Evolutionary conservation across 2,797 vertebrate genomes (phyloP).

Genomic region (Epinephelus awoara): DNA sequence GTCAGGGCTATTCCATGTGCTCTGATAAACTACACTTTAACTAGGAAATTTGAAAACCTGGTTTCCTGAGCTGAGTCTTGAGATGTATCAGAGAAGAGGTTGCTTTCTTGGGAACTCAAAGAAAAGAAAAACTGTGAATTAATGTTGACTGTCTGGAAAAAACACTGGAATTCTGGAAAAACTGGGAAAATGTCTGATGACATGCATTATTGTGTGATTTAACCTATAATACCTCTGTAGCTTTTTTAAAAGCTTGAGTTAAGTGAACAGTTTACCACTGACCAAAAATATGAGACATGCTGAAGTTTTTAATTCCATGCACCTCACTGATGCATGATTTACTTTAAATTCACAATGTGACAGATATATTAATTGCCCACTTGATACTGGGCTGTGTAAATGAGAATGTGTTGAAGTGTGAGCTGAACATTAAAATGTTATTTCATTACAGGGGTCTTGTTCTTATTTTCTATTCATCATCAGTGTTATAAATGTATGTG

Average conservation of each 20-base stretch:
- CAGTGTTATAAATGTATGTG: not conserved
- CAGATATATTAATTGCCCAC: not conserved
- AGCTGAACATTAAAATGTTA: conserved; percentile 48
- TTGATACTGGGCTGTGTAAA: not conserved
- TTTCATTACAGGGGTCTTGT: not conserved
- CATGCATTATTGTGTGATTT: not conserved
- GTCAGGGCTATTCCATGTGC: conserved; percentile 84
- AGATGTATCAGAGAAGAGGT: conserved; percentile 12
- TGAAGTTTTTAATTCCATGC: not conserved
- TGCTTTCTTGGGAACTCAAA: conserved; percentile 9
- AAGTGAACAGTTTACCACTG: not conserved
- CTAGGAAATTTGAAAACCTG: conserved; percentile 78
- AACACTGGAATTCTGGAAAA: conserved; percentile 1
- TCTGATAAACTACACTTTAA: conserved; percentile 84
- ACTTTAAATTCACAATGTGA: conserved; percentile 18
- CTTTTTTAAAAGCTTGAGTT: conserved; percentile 6
- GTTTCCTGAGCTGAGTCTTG: conserved; percentile 70
- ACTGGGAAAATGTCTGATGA: not conserved
- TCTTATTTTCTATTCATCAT: not conserved
- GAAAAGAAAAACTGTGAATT: conserved; percentile 5
- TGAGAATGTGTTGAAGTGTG: conserved; percentile 7
- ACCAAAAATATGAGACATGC: not conserved
- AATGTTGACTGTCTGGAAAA: not conserved
- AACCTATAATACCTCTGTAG: conserved; percentile 6
- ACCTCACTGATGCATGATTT: conserved; percentile 1